Evolutionary conservation across 2,113 vertebrate genomes (phyloP).

Genomic region (Willisornis vidua): DNA sequence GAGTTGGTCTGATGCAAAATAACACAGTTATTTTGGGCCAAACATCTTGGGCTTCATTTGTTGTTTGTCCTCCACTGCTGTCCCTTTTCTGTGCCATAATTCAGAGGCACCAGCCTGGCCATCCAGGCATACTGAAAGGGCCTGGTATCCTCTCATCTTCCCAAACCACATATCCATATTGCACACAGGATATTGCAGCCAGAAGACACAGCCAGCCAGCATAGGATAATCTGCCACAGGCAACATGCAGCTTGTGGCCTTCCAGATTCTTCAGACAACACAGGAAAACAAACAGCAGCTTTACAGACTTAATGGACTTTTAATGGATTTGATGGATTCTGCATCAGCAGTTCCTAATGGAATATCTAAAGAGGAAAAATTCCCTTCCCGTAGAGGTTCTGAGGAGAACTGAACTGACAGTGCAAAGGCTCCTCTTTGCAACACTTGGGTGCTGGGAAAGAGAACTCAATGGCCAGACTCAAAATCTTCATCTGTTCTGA

Average conservation of each 20-base stretch:
- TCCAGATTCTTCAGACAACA: neutral
- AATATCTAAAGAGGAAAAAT: neutral
- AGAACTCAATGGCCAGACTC: neutral
- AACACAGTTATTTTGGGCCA: neutral
- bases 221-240: neutral
- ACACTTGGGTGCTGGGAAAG: neutral
- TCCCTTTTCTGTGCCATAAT: neutral
- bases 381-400: neutral
- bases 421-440: neutral
- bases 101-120: neutral
- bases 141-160: neutral
- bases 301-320: slow-evolving; percentile 23
- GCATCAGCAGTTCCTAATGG: slow-evolving; percentile 42
- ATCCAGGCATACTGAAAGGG: neutral
- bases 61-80: neutral
- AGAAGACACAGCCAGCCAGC: neutral
- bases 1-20: neutral
- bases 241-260: neutral
- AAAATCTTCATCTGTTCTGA: neutral
- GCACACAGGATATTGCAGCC: neutral
- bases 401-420: neutral
- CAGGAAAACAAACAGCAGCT: slow-evolving; percentile 5
- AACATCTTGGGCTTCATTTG: neutral
- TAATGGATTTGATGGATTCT: slow-evolving; percentile 52
- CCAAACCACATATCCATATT: neutral